Evolutionary conservation across 1,140 invertebrate species (phyloP).

Genomic region (Pogonognathellus flavescens): DNA sequence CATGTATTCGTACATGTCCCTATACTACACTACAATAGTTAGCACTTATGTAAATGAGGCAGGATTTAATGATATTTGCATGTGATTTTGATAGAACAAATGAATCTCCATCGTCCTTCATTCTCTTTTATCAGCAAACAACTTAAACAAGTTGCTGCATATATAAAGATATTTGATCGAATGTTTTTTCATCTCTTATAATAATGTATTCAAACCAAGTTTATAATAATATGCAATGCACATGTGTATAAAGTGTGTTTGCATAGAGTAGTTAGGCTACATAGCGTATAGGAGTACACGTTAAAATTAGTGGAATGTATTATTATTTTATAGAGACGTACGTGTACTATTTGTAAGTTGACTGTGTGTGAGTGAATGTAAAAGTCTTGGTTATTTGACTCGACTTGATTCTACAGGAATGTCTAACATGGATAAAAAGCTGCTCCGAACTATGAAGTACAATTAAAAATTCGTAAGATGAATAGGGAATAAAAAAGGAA

Average conservation of each 20-base stretch:
- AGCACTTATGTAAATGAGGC: constrained; percentile 35
- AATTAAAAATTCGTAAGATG: constrained; percentile 47
- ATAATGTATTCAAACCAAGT: too few species aligned
- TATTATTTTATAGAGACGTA: constrained; percentile 27
- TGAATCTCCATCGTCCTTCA: constrained; percentile 31
- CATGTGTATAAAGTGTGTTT: too few species aligned
- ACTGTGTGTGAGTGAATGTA: neutral
- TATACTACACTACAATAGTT: neutral
- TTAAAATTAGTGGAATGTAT: constrained; percentile 46
- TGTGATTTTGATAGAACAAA: constrained; percentile 42
- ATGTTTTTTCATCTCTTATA: too few species aligned
- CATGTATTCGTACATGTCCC: neutral
- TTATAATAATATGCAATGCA: too few species aligned
- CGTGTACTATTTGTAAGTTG: neutral
- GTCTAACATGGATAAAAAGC: constrained; percentile 39
- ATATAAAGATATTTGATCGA: constrained; percentile 3
- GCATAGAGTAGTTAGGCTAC: neutral
- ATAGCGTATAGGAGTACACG: neutral
- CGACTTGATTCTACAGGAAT: constrained; percentile 20
- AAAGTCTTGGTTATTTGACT: constrained; percentile 7
- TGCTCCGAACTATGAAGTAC: constrained; percentile 46
- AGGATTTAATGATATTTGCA: constrained; percentile 46
- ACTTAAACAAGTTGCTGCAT: constrained; percentile 28
- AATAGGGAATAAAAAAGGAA: constrained; percentile 42
- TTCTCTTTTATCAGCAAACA: constrained; percentile 30